Evolutionary conservation across 1,140 invertebrate species (phyloP).

Genomic region (Anagrus nilaparvatae): DNA sequence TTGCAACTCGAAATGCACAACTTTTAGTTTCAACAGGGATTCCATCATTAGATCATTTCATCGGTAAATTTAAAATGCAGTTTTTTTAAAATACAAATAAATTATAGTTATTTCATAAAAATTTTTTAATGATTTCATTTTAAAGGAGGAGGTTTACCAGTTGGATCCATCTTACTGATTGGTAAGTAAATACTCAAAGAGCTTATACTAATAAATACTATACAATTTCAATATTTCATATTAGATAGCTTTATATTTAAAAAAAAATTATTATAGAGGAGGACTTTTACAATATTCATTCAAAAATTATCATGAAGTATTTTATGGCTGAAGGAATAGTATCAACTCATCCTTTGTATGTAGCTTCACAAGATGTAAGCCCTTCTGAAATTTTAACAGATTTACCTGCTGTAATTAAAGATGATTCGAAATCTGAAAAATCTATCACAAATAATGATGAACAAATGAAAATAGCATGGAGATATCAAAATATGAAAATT

Average conservation of each 20-base stretch:
- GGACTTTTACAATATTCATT: constrained; percentile 64
- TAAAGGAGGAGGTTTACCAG: constrained; percentile 49
- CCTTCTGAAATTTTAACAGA: constrained; percentile 51
- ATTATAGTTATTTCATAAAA: constrained; percentile 19
- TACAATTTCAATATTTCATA: neutral
- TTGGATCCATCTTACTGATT: constrained; percentile 49
- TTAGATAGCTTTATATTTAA: neutral
- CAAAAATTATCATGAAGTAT: constrained; percentile 66
- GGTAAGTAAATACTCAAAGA: constrained; percentile 35
- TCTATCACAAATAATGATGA: constrained; percentile 27
- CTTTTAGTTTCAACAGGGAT: constrained; percentile 59
- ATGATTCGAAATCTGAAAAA: constrained; percentile 17
- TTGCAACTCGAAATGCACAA: constrained; percentile 56
- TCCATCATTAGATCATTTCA: constrained; percentile 56
- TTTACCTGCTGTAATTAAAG: constrained; percentile 37
- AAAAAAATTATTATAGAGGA: constrained; percentile 53
- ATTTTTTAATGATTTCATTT: constrained; percentile 19
- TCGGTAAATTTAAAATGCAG: constrained; percentile 40
- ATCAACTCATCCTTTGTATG: constrained; percentile 56
- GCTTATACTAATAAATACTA: too few relatives aligned
- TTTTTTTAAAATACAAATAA: constrained; percentile 13
- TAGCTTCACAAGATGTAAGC: constrained; percentile 61
- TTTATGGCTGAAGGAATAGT: constrained; percentile 73
- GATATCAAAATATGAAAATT: constrained; percentile 64
- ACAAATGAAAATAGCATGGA: constrained; percentile 77